Conservation (phyloP, 2,888 invertebrate genomes). For the Chymomyza amoena region DNA sequence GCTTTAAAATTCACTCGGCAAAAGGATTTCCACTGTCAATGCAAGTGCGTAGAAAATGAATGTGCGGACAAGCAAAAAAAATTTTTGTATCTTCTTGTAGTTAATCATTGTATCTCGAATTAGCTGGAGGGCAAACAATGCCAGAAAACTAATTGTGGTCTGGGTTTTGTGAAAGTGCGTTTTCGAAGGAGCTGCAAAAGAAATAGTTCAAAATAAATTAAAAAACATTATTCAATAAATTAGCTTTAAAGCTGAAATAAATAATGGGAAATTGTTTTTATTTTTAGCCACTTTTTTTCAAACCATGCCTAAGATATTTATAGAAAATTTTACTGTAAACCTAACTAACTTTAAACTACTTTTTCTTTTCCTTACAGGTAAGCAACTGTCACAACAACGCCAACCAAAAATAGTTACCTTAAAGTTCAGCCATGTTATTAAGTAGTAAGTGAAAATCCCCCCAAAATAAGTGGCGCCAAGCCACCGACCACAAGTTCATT, state of each 20-base stretch:
- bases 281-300: no score
- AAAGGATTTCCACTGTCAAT: constrained; percentile 19
- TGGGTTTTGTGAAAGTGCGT: background rate
- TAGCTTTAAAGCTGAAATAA: no score
- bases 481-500: constrained; percentile 52
- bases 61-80: background rate
- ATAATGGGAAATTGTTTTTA: no score
- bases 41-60: background rate
- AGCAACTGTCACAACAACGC: constrained; percentile 14
- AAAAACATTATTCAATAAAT: no score
- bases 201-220: background rate
- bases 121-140: background rate
- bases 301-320: no score
- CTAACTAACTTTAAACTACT: background rate
- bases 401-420: background rate
- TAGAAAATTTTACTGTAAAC: background rate
- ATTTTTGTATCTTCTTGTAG: background rate
- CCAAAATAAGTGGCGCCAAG: background rate
- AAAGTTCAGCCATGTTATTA: background rate
- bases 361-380: constrained; percentile 35
- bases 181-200: background rate
- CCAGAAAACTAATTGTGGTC: background rate
- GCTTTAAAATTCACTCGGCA: constrained; percentile 41
- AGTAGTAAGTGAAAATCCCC: background rate
- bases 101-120: background rate